These are phyloP conservation scores for Eulithis prunata DNA, from an alignment of 2,888 invertebrate genomes.

Conservation along the genomic window DNA sequence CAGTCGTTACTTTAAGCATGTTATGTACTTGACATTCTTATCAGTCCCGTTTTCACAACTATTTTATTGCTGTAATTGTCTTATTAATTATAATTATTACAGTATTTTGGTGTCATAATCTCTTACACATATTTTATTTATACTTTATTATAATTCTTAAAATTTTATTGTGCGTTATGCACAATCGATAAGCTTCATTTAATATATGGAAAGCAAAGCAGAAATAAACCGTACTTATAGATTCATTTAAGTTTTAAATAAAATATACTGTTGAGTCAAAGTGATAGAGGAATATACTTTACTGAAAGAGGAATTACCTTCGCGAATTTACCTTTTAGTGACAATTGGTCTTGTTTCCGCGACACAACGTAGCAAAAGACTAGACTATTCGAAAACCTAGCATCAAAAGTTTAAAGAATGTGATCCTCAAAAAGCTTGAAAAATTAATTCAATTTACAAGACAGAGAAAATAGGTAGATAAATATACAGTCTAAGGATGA, in stretches of 20 bases:
- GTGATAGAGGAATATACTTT: not conserved
- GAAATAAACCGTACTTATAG: not conserved
- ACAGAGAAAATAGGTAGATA: too few relatives aligned
- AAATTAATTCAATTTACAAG: too few relatives aligned
- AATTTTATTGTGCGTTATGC: conserved; percentile 39
- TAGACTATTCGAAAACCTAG: not conserved
- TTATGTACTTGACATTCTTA: conserved; percentile 23
- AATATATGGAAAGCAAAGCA: conserved; percentile 14
- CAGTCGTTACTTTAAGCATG: conserved; percentile 21
- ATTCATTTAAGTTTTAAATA: not conserved
- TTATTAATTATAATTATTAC: conserved; percentile 56
- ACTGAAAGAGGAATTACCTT: not conserved
- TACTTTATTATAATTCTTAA: conserved; percentile 38
- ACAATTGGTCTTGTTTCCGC: conserved; percentile 8
- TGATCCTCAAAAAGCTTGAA: too few relatives aligned
- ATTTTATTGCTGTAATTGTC: conserved; percentile 50
- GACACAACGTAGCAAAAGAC: conserved; percentile 9
- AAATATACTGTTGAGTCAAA: not conserved
- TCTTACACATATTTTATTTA: conserved; percentile 54
- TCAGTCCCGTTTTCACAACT: conserved; percentile 41
- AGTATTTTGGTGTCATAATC: conserved; percentile 77
- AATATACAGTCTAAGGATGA: too few relatives aligned
- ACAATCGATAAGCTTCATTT: conserved; percentile 27
- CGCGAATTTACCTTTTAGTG: not conserved
- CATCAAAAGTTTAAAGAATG: too few relatives aligned